Percentiles rank a stretch among this genome's conserved stretches.
Conservation (phyloP, 2,888 invertebrate genomes). For the Cantharis rustica region DNA sequence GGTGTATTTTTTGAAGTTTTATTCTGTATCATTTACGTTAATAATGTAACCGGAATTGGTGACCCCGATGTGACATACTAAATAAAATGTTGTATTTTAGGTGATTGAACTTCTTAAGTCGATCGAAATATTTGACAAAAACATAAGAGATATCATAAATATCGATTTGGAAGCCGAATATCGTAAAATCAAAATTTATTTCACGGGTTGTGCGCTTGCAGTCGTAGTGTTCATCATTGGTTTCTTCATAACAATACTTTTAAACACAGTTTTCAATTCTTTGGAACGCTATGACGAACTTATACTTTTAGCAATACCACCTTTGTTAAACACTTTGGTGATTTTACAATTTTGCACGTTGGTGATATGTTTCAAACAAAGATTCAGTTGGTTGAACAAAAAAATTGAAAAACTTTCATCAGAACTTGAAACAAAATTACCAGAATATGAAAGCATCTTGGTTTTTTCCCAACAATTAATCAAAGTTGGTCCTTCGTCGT, state of each 20-base stretch:
- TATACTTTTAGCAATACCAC: neutral
- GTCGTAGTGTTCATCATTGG: neutral
- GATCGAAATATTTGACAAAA: neutral
- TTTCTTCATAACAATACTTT: neutral
- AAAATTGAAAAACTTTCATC: neutral
- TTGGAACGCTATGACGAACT: neutral
- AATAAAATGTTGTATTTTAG: neutral
- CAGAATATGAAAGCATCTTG: neutral
- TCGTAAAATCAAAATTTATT: neutral
- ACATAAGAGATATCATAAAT: neutral
- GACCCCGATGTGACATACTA: neutral
- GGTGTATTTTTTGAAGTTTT: neutral
- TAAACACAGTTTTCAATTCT: neutral
- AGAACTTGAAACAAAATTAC: neutral
- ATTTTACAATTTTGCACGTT: conserved; percentile 13
- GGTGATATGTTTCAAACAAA: conserved; percentile 6
- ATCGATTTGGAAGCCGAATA: neutral
- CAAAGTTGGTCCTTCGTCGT: neutral
- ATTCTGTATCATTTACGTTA: neutral
- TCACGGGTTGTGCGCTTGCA: neutral
- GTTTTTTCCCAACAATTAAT: neutral
- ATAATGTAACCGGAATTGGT: neutral
- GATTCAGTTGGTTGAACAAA: conserved; percentile 10
- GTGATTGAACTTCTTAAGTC: neutral
- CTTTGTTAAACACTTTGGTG: neutral